Conservation (phyloP, 2,113 vertebrate species). For the Spizaetus ornatus region DNA sequence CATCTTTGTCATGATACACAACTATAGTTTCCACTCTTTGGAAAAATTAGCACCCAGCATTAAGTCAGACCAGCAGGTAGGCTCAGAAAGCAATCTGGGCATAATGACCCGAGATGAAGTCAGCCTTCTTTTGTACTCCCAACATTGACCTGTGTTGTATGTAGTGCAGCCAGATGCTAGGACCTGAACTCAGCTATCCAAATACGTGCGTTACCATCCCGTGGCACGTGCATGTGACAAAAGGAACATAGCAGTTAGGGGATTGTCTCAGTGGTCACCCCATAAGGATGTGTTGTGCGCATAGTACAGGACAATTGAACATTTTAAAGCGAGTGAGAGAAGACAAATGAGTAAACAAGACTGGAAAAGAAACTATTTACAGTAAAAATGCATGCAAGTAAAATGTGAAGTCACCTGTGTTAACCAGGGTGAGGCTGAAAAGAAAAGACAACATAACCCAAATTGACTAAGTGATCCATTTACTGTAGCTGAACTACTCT, state of each 20-base stretch:
- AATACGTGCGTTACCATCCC: not conserved
- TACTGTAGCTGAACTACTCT: not conserved
- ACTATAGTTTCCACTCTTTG: not conserved
- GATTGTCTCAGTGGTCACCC: not conserved
- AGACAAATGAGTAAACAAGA: not conserved
- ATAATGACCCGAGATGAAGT: not conserved
- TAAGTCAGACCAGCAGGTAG: not conserved
- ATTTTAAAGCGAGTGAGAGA: not conserved
- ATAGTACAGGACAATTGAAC: not conserved
- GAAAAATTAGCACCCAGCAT: not conserved
- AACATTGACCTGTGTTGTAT: not conserved
- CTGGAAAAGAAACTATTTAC: not conserved
- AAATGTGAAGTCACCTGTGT: not conserved
- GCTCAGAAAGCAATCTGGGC: not conserved
- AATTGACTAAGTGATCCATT: not conserved
- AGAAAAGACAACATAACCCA: not conserved
- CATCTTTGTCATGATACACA: not conserved
- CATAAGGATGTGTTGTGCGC: not conserved
- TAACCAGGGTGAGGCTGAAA: not conserved
- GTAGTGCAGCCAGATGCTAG: not conserved
- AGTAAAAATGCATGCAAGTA: not conserved
- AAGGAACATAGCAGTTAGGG: not conserved
- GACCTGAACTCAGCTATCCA: not conserved
- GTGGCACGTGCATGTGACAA: not conserved
- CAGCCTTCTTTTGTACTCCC: not conserved